Evolutionary conservation across 2,888 invertebrate species (phyloP), one percentile per base, ranked within the genome.

Genomic region (Erynnis tages): DNA sequence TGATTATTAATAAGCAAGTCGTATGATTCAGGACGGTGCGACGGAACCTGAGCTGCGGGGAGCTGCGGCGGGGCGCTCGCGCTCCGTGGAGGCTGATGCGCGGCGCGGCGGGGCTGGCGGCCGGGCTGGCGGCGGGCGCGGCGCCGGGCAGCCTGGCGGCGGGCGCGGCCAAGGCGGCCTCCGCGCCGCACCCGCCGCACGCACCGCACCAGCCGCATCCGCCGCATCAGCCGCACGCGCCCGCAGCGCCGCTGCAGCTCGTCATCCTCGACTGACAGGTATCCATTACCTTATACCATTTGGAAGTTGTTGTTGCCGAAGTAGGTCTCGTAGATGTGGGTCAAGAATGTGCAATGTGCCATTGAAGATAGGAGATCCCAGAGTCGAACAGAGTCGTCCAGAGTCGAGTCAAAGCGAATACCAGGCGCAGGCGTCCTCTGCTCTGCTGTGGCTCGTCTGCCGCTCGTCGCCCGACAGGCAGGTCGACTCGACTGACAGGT

Each of bases 101-200:
- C 95, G 91, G 91, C 95, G 72, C 92, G 98, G 70, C 94, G 95
- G 82, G 93, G 93, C 77, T 90, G 97, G 75, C 93, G 94, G 62
- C 92, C 93, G 66, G 91, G 92, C 60, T 96, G 97, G 77, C 89
- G 97, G 69, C 91, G 95, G 70, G 77, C 91, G 96, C 69, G 94
- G 96, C 47, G 96, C 4, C 21, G 21, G 96, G 34, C 93, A 97
- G 59, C 96, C 96, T 75, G 97, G 97, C 7, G 96, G 94, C 91
- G 94, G 70, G 54, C 52, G 54, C 57, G 57, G 53, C 58, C 45
- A 62, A 57, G 53, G 57, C 56, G 53, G 55, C 56, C 53, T 60
- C 58, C 7, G 10, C 27, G 19, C 19, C 53, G 60, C 52, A 43
- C 61, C 59, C 57, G 62, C n/a, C 59, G 65, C 64, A 61, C 65